These are phyloP conservation scores for Drosophila setosimentum DNA, from an alignment of 2,888 invertebrate genomes.

Conservation along the genomic window DNA sequence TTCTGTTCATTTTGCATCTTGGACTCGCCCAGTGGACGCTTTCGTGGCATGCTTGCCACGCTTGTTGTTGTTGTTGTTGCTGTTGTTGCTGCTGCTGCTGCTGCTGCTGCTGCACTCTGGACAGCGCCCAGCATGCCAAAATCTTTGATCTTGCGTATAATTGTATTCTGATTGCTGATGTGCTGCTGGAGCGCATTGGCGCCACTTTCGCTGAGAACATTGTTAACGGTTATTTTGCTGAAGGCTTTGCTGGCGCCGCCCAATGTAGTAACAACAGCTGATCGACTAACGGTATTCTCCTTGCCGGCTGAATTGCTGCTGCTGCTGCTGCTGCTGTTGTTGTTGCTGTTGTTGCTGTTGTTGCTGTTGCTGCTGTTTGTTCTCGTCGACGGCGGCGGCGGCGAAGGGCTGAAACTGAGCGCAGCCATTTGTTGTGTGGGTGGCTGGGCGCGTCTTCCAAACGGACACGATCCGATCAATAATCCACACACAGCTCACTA, in stretches of 20 bases:
- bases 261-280: slow-evolving; percentile 41
- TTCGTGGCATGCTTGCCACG: slow-evolving; percentile 44
- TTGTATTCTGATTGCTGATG: slow-evolving; percentile 81
- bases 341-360: slow-evolving; percentile 16
- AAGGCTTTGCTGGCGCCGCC: slow-evolving; percentile 75
- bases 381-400: slow-evolving; percentile 51
- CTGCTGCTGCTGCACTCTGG: slow-evolving; percentile 22
- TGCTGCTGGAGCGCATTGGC: slow-evolving; percentile 73
- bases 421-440: slow-evolving; percentile 77
- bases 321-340: background rate
- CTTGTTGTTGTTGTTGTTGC: background rate
- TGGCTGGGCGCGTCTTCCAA: background rate
- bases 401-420: slow-evolving; percentile 79
- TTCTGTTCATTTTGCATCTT: slow-evolving; percentile 51
- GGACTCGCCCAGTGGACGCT: slow-evolving; percentile 66
- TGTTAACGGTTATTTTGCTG: slow-evolving; percentile 83
- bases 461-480: slow-evolving; percentile 1
- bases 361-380: slow-evolving; percentile 16
- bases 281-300: slow-evolving; percentile 48
- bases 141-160: slow-evolving; percentile 84
- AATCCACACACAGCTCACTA: background rate
- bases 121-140: slow-evolving; percentile 83
- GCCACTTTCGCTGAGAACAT: slow-evolving; percentile 79
- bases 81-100: slow-evolving; percentile 31
- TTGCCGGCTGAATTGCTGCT: slow-evolving; percentile 14